Percentiles rank a stretch among this genome's conserved stretches.
These are phyloP conservation scores for Oreochromis tanganicae DNA, from an alignment of 2,113 vertebrate species.

Conservation along the genomic window DNA sequence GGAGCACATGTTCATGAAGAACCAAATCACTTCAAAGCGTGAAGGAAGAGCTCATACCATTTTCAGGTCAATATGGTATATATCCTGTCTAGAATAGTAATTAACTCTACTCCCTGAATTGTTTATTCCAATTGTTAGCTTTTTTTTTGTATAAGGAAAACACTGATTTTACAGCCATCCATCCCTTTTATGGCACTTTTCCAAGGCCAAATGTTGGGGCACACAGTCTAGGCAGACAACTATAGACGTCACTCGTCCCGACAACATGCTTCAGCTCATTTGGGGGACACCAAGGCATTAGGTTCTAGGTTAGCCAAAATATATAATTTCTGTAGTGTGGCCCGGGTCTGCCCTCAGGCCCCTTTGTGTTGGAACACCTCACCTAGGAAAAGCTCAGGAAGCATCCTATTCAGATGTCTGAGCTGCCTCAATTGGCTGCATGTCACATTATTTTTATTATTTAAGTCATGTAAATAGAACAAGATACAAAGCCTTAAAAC, in stretches of 20 bases:
- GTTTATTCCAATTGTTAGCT: not conserved
- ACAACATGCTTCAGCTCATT: not conserved
- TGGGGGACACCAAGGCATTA: not conserved
- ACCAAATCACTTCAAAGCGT: not conserved
- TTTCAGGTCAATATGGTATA: not conserved
- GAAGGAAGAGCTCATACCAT: not conserved
- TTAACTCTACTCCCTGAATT: not conserved
- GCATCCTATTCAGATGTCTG: not conserved
- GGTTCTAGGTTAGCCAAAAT: not conserved
- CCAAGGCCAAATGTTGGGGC: not conserved
- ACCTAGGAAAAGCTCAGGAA: not conserved
- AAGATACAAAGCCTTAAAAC: not conserved
- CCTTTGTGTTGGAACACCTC: accelerated
- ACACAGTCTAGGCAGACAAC: not conserved
- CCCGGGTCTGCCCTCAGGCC: accelerated
- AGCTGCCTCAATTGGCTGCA: not conserved
- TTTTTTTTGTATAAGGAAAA: not conserved
- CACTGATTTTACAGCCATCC: not conserved
- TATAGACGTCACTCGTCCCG: not conserved
- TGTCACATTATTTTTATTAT: accelerated
- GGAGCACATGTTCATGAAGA: not conserved
- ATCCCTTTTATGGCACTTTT: not conserved
- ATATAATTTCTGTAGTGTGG: accelerated
- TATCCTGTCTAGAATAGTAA: accelerated
- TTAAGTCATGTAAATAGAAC: not conserved